Percentiles rank a stretch among this genome's conserved stretches.
Conservation (phyloP, 2,888 invertebrate genomes). For the Allygus modestus region DNA sequence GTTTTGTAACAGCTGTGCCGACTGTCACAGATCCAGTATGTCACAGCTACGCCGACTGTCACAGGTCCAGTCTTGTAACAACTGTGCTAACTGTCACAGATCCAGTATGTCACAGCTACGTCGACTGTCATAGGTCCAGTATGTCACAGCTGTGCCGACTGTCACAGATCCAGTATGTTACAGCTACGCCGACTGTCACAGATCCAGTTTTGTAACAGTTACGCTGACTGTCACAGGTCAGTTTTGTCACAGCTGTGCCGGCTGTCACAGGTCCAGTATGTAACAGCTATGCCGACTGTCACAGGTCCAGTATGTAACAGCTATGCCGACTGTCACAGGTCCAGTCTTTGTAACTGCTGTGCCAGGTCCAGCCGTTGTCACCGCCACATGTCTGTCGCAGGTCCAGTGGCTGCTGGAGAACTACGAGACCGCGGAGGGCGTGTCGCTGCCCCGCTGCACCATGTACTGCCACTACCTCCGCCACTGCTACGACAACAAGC, state of each 20-base stretch:
- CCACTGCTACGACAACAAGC: slow-evolving; percentile 94
- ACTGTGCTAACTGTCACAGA: neutral
- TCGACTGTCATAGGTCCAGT: too few species aligned
- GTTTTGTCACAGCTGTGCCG: neutral
- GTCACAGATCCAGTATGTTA: neutral
- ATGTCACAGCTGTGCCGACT: neutral
- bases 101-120: neutral
- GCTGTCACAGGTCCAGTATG: neutral
- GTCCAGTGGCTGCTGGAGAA: slow-evolving; percentile 98
- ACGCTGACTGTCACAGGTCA: neutral
- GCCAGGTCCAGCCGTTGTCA: neutral
- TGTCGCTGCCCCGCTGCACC: slow-evolving; percentile 95
- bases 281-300: neutral
- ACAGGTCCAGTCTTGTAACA: neutral
- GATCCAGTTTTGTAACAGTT: neutral
- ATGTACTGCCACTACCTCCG: slow-evolving; percentile 98
- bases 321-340: neutral
- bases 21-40: too few species aligned
- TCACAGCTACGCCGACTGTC: neutral
- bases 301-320: neutral
- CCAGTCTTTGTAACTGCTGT: neutral
- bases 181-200: neutral
- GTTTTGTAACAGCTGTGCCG: neutral
- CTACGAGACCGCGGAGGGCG: slow-evolving; percentile 98
- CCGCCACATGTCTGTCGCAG: slow-evolving; percentile 74